phyloP scores from a whole-genome alignment of 2,797 vertebrate genomes.

The Pseudotriccus pelzelni region DNA sequence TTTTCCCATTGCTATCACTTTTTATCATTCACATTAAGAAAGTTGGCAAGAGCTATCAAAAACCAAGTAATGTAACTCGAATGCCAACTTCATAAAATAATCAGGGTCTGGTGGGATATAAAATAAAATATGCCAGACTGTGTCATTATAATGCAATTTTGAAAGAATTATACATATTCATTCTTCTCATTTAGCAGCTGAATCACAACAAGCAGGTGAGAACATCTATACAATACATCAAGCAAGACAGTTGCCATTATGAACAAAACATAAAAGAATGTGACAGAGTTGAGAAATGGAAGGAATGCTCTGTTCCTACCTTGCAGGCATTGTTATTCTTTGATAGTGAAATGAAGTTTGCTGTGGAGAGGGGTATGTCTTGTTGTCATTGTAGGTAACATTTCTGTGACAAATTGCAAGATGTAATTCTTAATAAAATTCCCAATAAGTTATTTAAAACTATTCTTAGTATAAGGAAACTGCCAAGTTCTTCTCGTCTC shows the following conservation, averaged over 20 bases:
- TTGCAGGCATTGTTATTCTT: conserved; percentile 66
- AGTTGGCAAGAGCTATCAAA: conserved; percentile 72
- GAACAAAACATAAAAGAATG: conserved; percentile 70
- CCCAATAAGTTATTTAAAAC: conserved; percentile 44
- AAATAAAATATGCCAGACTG: conserved; percentile 73
- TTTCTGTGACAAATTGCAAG: conserved; percentile 54
- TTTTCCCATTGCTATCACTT: conserved; percentile 53
- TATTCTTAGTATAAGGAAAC: conserved; percentile 17
- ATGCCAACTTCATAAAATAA: conserved; percentile 72
- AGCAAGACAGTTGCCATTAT: conserved; percentile 74
- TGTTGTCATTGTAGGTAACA: conserved; percentile 37
- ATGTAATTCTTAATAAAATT: conserved; percentile 55
- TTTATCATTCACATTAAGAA: conserved; percentile 68
- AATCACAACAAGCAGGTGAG: conserved; percentile 76
- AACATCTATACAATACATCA: conserved; percentile 71
- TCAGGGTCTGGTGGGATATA: conserved; percentile 65
- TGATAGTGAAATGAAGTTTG: conserved; percentile 72
- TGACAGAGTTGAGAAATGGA: conserved; percentile 68
- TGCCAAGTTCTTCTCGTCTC: conserved; percentile 6
- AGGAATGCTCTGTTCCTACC: conserved; percentile 56
- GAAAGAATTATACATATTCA: conserved; percentile 76
- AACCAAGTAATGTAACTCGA: conserved; percentile 57
- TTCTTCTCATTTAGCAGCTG: conserved; percentile 72
- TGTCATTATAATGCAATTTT: conserved; percentile 72
- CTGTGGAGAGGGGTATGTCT: conserved; percentile 34